These are phyloP conservation scores for Tragelaphus buxtoni DNA, from an alignment of 2,113 vertebrate species.

Conservation along the genomic window DNA sequence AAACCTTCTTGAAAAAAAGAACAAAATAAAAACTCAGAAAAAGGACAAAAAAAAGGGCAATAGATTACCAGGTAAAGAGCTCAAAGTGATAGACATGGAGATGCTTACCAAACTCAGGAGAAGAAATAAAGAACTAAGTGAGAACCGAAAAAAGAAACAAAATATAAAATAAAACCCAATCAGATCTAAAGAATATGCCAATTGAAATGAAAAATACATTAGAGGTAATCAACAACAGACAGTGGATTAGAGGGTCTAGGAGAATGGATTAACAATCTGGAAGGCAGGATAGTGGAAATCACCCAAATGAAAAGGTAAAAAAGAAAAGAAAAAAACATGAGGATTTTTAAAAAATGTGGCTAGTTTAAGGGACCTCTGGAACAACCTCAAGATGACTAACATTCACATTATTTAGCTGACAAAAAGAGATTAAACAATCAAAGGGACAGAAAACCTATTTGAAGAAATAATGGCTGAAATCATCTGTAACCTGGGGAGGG, in stretches of 20 bases:
- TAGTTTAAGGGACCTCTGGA: background rate
- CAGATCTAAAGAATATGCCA: background rate
- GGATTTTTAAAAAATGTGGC: background rate
- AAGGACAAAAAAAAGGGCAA: background rate
- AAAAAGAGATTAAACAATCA: background rate
- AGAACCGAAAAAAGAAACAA: background rate
- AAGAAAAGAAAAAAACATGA: background rate
- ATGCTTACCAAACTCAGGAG: background rate
- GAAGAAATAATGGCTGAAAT: background rate
- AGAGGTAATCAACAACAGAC: background rate
- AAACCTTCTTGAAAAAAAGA: background rate
- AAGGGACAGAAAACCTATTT: background rate
- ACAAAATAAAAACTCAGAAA: background rate
- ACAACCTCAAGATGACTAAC: background rate
- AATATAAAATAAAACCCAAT: background rate
- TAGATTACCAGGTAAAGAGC: background rate
- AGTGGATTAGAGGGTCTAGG: background rate
- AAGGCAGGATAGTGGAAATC: background rate
- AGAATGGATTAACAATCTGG: background rate
- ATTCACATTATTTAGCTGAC: background rate
- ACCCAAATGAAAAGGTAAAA: background rate
- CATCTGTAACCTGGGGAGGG: background rate
- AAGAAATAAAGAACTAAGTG: background rate
- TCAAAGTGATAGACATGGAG: background rate
- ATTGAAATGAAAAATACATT: background rate